These are phyloP conservation scores for Pantelozetes paolii DNA, from an alignment of 2,888 invertebrate genomes.

Conservation along the genomic window DNA sequence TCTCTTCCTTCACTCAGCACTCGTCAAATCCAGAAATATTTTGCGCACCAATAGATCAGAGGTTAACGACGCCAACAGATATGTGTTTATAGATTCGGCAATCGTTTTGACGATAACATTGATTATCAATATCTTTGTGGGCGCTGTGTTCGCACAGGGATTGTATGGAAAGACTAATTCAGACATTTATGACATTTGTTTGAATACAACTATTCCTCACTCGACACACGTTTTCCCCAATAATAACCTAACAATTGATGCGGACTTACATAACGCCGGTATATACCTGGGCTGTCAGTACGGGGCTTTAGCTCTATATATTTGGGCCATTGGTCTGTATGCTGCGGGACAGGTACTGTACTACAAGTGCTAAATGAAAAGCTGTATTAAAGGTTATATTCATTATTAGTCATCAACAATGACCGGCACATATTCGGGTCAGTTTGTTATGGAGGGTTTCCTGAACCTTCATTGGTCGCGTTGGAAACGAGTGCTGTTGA, in stretches of 20 bases:
- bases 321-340: conserved; percentile 59
- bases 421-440: conserved; percentile 59
- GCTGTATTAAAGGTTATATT: too few species aligned
- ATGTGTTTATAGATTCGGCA: conserved; percentile 72
- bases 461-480: conserved; percentile 76
- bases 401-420: conserved; percentile 58
- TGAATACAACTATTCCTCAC: conserved; percentile 51
- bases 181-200: conserved; percentile 59
- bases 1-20: conserved; percentile 81
- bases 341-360: conserved; percentile 59
- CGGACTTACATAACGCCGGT: conserved; percentile 65
- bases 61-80: conserved; percentile 76
- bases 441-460: conserved; percentile 66
- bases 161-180: conserved; percentile 67
- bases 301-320: conserved; percentile 56
- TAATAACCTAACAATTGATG: conserved; percentile 59
- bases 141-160: conserved; percentile 79
- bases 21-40: conserved; percentile 66
- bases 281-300: conserved; percentile 58
- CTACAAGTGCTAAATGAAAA: too few species aligned
- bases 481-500: conserved; percentile 79
- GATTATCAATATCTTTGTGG: conserved; percentile 81
- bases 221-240: conserved; percentile 55
- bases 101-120: conserved; percentile 77
- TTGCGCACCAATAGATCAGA: conserved; percentile 66